These are phyloP conservation scores for Sepiola atlantica DNA, from an alignment of 2,888 invertebrate genomes.

Conservation along the genomic window DNA sequence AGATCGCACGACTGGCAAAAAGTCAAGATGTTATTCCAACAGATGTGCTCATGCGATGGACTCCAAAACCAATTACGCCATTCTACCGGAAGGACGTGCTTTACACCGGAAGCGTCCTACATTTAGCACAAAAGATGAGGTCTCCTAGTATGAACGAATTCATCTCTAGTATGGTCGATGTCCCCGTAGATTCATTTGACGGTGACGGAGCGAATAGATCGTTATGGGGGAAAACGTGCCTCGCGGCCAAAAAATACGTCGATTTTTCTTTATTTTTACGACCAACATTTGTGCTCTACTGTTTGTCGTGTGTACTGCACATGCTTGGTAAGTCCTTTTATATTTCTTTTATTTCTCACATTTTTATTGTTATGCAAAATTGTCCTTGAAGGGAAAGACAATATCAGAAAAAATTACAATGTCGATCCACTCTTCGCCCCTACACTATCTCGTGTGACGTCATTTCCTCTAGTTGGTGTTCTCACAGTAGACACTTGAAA, in stretches of 20 bases:
- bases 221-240: slow-evolving; percentile 45
- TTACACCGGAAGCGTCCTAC: slow-evolving; percentile 94
- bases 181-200: background rate
- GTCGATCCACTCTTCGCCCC: too few species aligned
- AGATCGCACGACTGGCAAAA: slow-evolving; percentile 53
- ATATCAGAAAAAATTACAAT: too few species aligned
- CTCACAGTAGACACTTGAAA: too few species aligned
- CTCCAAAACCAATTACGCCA: slow-evolving; percentile 75
- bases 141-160: slow-evolving; percentile 55
- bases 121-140: slow-evolving; percentile 77
- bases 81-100: slow-evolving; percentile 95
- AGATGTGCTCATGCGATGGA: slow-evolving; percentile 44
- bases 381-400: too few species aligned
- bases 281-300: slow-evolving; percentile 82
- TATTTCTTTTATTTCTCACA: background rate
- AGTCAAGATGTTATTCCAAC: slow-evolving; percentile 55
- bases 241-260: slow-evolving; percentile 71
- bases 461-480: too few species aligned
- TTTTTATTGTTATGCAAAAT: background rate
- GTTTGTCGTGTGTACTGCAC: slow-evolving; percentile 68
- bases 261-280: slow-evolving; percentile 89
- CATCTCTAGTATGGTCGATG: slow-evolving; percentile 54
- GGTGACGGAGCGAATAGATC: slow-evolving; percentile 48
- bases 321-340: slow-evolving; percentile 67
- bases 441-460: too few species aligned